Evolutionary conservation across 2,888 invertebrate species (phyloP).

Genomic region (Pristionchus entomophagus): DNA sequence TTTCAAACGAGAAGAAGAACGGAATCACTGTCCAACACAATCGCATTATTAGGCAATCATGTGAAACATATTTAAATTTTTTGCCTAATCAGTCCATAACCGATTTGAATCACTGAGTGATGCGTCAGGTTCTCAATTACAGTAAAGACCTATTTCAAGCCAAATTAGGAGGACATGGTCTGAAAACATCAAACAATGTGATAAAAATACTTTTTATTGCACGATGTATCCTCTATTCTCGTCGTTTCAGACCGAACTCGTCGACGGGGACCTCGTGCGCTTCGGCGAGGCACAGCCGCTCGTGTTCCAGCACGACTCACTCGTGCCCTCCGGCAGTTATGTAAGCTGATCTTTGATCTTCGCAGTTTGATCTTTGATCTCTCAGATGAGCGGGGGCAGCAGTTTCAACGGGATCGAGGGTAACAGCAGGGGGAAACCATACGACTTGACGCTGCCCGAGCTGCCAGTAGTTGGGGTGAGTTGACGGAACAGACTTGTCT

Average conservation of each 20-base stretch:
- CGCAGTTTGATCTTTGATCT: not conserved
- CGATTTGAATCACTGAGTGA: no score
- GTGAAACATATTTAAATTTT: no score
- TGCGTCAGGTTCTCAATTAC: no score
- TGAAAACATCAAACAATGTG: no score
- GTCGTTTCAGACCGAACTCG: conserved; percentile 13
- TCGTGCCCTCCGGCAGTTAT: conserved; percentile 11
- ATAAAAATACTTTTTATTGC: no score
- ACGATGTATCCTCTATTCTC: no score
- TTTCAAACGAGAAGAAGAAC: not conserved
- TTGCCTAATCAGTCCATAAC: no score
- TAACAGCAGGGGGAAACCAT: not conserved
- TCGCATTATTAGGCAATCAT: no score
- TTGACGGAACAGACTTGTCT: not conserved
- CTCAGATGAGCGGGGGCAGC: conserved; percentile 19
- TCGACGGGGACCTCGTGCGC: conserved; percentile 40
- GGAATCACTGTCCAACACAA: no score
- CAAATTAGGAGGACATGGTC: no score
- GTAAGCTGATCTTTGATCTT: not conserved
- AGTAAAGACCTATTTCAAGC: no score
- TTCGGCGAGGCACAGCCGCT: conserved; percentile 46
- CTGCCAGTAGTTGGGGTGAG: conserved; percentile 22
- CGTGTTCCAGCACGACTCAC: conserved; percentile 44
- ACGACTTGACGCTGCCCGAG: not conserved
- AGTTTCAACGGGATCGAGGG: conserved; percentile 10